Evolutionary conservation across 2,797 vertebrate genomes (phyloP), one percentile per base, ranked within the genome.

Genomic region (Borostomias antarcticus): DNA sequence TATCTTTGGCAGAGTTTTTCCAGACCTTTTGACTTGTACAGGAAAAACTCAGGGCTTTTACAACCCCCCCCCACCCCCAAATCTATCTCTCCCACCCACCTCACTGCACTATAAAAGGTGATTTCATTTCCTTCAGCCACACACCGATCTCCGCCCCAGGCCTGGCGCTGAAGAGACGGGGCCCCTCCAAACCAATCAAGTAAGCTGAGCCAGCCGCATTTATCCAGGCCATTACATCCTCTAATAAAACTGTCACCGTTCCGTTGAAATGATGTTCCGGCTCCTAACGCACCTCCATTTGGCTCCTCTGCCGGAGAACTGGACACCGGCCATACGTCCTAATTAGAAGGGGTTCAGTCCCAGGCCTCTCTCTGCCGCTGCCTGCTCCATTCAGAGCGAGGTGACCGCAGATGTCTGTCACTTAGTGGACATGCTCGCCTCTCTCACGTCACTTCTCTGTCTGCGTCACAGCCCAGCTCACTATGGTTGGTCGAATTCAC

Each of bases 231-330:
- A 68, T 79, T 77, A 75, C 54, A 70, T 58, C 1, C 28, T 1
- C 1, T 68, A 66, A 77, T 82, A 78, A 81, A 84, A 66, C 75
- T 77, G 76, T 80, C 79, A 63, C 43, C 69, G 26, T 9, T 33
- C 66, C 51, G 59, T 71, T 30, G 62, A 68, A 80, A 63, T 67
- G 73, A 82, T 82, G 80, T 68, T 51, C 62, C 65, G 30, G 47
- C 70, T 69, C 65, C 75, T 69, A 66, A 64, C 66, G 50, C 48
- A 1, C 23, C 61, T 30, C 56, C 59, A 32, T 73, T 70, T 75
- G 74, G 71, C 80, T 0, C 0, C 25, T 48, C 37, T 45, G 66
- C 56, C 30, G 50, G 63, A 61, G 65, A 48, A 26, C 61, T 78
- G 76, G 80, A 66, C 66, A 13, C 66, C 1, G 8, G 70, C 73